A percentile compares a stretch with the other conserved stretches of the same genome.
phyloP scores from a whole-genome alignment of 2,797 vertebrate species.

The Gymnopithys bicolor region DNA sequence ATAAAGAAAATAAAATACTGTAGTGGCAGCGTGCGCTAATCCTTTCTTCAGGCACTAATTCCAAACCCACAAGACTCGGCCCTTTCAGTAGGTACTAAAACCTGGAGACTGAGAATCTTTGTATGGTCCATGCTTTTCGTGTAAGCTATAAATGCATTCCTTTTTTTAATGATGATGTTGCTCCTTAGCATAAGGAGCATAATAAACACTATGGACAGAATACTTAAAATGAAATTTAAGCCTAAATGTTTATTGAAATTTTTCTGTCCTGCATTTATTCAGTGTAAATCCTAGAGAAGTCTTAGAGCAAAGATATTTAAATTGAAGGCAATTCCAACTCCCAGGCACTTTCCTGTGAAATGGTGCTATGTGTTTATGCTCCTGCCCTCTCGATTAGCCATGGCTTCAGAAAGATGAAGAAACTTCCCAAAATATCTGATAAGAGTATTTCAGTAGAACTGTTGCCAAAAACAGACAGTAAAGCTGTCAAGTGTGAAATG shows the following conservation, averaged over 20 bases:
- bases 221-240: background rate
- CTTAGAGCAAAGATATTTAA: background rate
- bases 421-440: background rate
- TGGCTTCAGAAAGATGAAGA: background rate
- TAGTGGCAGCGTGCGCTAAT: background rate
- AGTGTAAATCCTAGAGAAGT: background rate
- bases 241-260: background rate
- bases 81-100: background rate
- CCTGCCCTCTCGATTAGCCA: background rate
- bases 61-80: background rate
- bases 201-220: background rate
- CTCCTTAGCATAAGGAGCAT: background rate
- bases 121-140: background rate
- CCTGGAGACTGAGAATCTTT: background rate
- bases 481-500: slow-evolving; percentile 35
- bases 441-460: background rate
- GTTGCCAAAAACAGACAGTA: background rate
- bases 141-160: background rate
- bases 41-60: background rate
- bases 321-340: background rate
- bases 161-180: background rate
- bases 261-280: background rate
- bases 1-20: background rate
- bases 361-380: background rate
- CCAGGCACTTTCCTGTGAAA: background rate